These are phyloP conservation scores for Chiloscyllium punctatum DNA, from an alignment of 2,797 vertebrate genomes.

Conservation along the genomic window DNA sequence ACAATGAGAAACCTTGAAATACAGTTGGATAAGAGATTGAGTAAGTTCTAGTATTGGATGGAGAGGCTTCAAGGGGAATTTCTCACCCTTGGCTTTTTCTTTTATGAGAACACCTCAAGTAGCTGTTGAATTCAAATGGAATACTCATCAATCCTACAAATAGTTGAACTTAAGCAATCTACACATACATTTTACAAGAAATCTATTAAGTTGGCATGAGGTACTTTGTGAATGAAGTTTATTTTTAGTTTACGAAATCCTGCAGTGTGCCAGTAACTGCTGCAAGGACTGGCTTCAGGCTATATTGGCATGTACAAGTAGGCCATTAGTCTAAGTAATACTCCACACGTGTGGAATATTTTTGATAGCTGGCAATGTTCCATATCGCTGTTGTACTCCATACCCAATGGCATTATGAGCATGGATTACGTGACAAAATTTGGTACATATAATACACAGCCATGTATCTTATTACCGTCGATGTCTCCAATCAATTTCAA, in stretches of 20 bases:
- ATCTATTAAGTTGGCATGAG: not conserved
- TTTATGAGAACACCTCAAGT: not conserved
- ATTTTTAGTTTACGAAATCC: conserved; percentile 45
- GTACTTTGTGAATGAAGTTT: conserved; percentile 44
- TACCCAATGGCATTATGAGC: not conserved
- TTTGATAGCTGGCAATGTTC: not conserved
- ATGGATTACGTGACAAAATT: not conserved
- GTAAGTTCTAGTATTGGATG: not conserved
- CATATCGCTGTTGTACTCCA: not conserved
- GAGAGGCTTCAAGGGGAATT: not conserved
- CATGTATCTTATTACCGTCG: not conserved
- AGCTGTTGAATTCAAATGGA: not conserved
- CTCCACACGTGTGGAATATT: not conserved
- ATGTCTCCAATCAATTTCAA: not conserved
- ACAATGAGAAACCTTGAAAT: not conserved
- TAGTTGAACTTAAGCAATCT: not conserved
- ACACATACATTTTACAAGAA: not conserved
- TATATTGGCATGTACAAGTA: conserved; percentile 37
- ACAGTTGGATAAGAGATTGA: not conserved
- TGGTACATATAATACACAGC: too few relatives aligned
- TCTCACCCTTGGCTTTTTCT: not conserved
- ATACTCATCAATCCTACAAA: not conserved
- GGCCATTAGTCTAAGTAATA: not conserved
- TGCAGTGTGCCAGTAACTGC: conserved; percentile 44
- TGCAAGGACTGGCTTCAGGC: conserved; percentile 45